Evolutionary conservation across 2,797 vertebrate species (phyloP), one percentile per base, ranked within the genome.

Genomic region (Phoeniculus purpureus): DNA sequence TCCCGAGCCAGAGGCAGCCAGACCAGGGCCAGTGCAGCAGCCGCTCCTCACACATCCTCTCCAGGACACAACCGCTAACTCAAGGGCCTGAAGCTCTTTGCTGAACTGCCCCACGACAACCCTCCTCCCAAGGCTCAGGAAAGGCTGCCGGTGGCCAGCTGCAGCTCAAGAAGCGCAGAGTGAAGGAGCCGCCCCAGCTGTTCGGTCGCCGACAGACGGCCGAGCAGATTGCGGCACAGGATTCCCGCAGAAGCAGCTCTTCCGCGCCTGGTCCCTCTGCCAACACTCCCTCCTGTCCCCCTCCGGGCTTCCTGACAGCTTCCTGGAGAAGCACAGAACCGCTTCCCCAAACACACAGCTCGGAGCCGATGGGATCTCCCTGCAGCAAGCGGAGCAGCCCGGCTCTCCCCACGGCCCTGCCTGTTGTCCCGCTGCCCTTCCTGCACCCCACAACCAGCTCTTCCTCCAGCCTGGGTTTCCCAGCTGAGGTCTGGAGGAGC

Each of bases 121-220:
- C 1, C 37, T 27, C 31, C 78, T n/a, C 37, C 10, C 31, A 11
- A 19, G 43, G 47, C 50, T 6, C 73, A 32, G 45, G 17, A 6
- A 7, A 47, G 45, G 12, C 79, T 43, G 37, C 37, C 12, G 75
- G 78, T 71, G 65, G 45, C 75, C 96, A 95, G 94, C 85, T 79
- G 91, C 76, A 74, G 85, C 34, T 56, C 10, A 2, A 70, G 79
- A 59, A 81, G 78, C 55, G 10, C 31, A 58, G 50, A 50, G 74
- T 81, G 85, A 50, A 1, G 64, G 58, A 84, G 89, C 90, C 52
- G 2, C 52, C 45, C 55, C 85, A 89, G 91, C 91, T 67, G 93
- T 50, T 66, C 61, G 37, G 7, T 37, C 9, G 71, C 91, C 12
- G 16, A 73, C 95, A 97, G 96, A 95, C 70, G 93, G 97, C 90